These are phyloP conservation scores for Leptinotarsa rubiginosa DNA, from an alignment of 2,888 invertebrate species.

Conservation along the genomic window DNA sequence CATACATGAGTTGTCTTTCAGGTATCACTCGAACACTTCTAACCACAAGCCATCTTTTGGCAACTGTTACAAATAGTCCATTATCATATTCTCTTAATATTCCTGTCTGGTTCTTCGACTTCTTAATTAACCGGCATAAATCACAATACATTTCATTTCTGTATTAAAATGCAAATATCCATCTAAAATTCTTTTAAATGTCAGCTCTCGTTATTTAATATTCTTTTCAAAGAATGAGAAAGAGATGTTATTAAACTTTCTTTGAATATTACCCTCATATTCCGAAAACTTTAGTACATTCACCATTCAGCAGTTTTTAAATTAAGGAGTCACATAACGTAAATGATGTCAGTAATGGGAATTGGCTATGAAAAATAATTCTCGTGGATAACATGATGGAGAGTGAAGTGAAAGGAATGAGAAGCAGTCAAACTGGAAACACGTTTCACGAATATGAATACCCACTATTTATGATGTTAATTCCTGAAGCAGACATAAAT, in stretches of 20 bases:
- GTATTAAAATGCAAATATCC: slow-evolving; percentile 49
- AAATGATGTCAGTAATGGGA: not conserved
- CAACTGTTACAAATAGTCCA: slow-evolving; percentile 31
- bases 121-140: slow-evolving; percentile 49
- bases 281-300: slow-evolving; percentile 42
- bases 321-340: slow-evolving; percentile 25
- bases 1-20: too few relatives aligned
- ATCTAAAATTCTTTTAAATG: slow-evolving; percentile 47
- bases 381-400: not conserved
- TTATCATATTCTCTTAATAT: slow-evolving; percentile 41
- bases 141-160: slow-evolving; percentile 48
- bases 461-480: not conserved
- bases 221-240: slow-evolving; percentile 42
- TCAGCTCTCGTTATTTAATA: slow-evolving; percentile 44
- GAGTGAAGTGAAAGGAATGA: not conserved
- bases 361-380: not conserved
- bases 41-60: too few relatives aligned
- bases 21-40: too few relatives aligned
- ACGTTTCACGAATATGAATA: not conserved
- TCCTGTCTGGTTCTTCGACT: slow-evolving; percentile 40
- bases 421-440: not conserved
- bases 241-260: slow-evolving; percentile 48
- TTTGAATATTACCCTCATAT: slow-evolving; percentile 42
- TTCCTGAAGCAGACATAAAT: too few relatives aligned
- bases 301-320: slow-evolving; percentile 30